phyloP scores from a whole-genome alignment of 2,888 invertebrate genomes.

The Clanis bilineata region DNA sequence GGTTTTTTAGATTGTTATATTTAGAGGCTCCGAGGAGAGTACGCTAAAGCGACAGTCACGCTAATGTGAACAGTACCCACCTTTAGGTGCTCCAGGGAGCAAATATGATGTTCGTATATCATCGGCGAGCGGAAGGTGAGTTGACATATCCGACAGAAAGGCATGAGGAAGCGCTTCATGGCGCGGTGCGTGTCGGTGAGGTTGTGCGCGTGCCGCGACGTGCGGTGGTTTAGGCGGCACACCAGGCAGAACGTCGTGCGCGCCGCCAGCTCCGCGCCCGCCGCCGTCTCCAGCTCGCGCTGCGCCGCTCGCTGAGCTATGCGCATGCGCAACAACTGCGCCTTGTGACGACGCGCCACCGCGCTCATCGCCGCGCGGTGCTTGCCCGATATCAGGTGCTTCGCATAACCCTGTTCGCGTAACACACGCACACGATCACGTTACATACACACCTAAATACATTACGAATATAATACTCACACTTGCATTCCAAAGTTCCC shows the following conservation, averaged over 20 bases:
- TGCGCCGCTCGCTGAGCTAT: slow-evolving; percentile 90
- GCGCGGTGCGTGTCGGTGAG: slow-evolving; percentile 90
- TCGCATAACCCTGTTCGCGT: slow-evolving; percentile 85
- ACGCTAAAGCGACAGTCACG: neutral
- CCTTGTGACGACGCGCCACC: slow-evolving; percentile 88
- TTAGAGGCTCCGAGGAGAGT: neutral
- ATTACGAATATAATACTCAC: too few species aligned
- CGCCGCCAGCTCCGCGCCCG: slow-evolving; percentile 82
- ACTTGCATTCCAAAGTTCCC: too few species aligned
- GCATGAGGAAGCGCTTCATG: slow-evolving; percentile 92
- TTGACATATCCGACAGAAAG: slow-evolving; percentile 90
- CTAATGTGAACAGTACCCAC: slow-evolving; percentile 57
- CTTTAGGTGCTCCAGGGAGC: slow-evolving; percentile 91
- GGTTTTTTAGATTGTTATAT: neutral
- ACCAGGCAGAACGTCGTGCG: slow-evolving; percentile 87
- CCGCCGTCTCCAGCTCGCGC: slow-evolving; percentile 88
- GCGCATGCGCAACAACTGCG: slow-evolving; percentile 89
- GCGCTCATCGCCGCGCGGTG: slow-evolving; percentile 89
- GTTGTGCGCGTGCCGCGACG: slow-evolving; percentile 89
- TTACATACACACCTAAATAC: too few species aligned
- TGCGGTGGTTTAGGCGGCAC: slow-evolving; percentile 89
- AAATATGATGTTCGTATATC: slow-evolving; percentile 92
- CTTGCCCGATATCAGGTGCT: slow-evolving; percentile 86
- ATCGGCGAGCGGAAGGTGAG: slow-evolving; percentile 91
- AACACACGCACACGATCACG: too few species aligned